These are phyloP conservation scores for Sylvia atricapilla DNA, from an alignment of 2,113 vertebrate genomes.

Conservation along the genomic window DNA sequence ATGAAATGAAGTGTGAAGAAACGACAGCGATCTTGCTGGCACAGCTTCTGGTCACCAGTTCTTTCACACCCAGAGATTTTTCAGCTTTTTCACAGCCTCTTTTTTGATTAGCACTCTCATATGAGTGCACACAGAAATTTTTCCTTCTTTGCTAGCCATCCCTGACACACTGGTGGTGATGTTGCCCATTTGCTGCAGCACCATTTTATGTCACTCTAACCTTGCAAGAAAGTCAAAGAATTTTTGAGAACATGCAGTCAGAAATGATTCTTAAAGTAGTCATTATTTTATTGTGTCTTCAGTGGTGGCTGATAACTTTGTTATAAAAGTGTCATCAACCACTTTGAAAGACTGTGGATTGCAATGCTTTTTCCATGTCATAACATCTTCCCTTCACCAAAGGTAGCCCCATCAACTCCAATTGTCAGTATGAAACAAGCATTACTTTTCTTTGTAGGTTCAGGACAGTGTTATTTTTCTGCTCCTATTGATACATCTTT, in stretches of 20 bases:
- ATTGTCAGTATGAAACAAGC: not conserved
- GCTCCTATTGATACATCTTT: not conserved
- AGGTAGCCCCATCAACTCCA: not conserved
- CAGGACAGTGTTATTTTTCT: not conserved
- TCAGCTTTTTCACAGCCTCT: not conserved
- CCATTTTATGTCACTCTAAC: not conserved
- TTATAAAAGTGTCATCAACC: not conserved
- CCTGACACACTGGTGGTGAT: not conserved
- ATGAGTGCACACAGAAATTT: not conserved
- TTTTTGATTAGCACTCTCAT: not conserved
- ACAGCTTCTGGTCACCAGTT: not conserved
- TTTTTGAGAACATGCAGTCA: not conserved
- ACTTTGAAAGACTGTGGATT: not conserved
- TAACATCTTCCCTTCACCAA: not conserved
- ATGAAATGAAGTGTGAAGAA: conserved; percentile 21
- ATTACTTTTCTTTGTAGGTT: not conserved
- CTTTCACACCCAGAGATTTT: not conserved
- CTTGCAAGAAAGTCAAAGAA: not conserved
- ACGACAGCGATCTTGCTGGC: not conserved
- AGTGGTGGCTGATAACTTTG: not conserved
- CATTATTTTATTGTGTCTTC: not conserved
- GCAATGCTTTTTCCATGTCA: not conserved
- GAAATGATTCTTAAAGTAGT: not conserved
- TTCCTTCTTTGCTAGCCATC: not conserved
- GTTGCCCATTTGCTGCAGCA: not conserved